Evolutionary conservation across 2,888 invertebrate species (phyloP).

Genomic region (Tinea trinotella): DNA sequence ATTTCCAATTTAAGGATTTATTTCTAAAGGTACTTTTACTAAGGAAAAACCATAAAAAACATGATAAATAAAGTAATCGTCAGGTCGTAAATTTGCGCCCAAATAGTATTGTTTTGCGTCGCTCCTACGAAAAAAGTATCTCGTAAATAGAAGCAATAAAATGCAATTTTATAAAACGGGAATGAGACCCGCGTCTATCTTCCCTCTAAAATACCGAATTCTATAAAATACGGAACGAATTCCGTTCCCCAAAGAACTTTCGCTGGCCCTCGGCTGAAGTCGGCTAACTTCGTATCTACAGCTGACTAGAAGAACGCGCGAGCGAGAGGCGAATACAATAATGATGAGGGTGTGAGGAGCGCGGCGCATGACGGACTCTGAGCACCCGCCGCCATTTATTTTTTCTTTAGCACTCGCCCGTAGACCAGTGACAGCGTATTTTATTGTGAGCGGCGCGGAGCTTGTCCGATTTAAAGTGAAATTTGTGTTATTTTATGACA

Average conservation of each 20-base stretch:
- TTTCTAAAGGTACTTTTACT: too few species aligned
- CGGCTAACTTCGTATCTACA: conserved; percentile 59
- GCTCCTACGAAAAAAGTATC: too few species aligned
- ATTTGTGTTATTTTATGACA: conserved; percentile 10
- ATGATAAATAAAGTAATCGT: too few species aligned
- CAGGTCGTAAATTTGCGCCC: too few species aligned
- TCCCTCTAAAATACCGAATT: background rate
- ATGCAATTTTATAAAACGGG: background rate
- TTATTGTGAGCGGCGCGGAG: conserved; percentile 20
- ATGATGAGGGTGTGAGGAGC: conserved; percentile 28
- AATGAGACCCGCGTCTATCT: background rate
- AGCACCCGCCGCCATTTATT: conserved; percentile 56
- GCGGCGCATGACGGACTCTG: conserved; percentile 47
- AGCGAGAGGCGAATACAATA: conserved; percentile 36
- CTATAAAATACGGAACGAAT: conserved; percentile 6
- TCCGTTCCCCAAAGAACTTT: conserved; percentile 52
- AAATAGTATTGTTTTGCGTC: too few species aligned
- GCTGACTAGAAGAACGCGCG: conserved; percentile 56
- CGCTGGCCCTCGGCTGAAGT: conserved; percentile 51
- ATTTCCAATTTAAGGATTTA: too few species aligned
- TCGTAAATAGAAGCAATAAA: too few species aligned
- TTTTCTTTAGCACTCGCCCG: conserved; percentile 57
- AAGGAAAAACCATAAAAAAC: too few species aligned
- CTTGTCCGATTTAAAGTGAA: conserved; percentile 6
- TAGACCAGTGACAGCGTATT: conserved; percentile 52